Evolutionary conservation across 2,797 vertebrate genomes (phyloP).

Genomic region (Megaceryle alcyon): DNA sequence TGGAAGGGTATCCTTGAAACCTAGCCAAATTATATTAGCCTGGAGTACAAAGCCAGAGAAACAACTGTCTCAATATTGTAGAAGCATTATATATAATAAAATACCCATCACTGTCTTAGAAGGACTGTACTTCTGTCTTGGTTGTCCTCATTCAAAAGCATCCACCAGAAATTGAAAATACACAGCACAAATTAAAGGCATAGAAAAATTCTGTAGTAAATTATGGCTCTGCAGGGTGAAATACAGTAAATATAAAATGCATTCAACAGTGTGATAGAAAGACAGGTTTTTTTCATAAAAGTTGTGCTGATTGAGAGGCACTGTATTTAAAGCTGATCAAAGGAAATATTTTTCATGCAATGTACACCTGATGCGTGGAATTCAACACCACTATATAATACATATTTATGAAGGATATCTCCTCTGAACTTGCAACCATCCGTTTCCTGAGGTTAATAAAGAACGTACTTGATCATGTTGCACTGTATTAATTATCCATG

Average conservation of each 20-base stretch:
- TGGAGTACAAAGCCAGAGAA: background rate
- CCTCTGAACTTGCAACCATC: conserved; percentile 20
- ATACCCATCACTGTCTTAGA: background rate
- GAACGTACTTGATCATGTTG: conserved; percentile 51
- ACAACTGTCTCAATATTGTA: background rate
- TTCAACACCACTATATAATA: conserved; percentile 45
- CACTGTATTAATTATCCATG: conserved; percentile 58
- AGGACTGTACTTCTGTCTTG: background rate
- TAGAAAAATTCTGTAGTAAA: background rate
- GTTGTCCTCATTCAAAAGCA: background rate
- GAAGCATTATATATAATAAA: background rate
- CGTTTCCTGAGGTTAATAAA: conserved; percentile 52
- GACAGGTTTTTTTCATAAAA: background rate
- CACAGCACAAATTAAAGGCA: background rate
- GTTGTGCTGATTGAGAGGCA: background rate
- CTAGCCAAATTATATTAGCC: background rate
- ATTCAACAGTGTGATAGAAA: background rate
- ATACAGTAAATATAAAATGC: background rate
- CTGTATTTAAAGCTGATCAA: conserved; percentile 32
- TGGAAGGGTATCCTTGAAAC: background rate
- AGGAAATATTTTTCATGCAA: conserved; percentile 32
- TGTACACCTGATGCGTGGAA: conserved; percentile 31
- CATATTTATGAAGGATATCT: conserved; percentile 61
- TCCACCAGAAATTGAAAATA: background rate
- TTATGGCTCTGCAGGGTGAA: background rate